phyloP scores from a whole-genome alignment of 2,888 invertebrate genomes.

The Sepiola atlantica region DNA sequence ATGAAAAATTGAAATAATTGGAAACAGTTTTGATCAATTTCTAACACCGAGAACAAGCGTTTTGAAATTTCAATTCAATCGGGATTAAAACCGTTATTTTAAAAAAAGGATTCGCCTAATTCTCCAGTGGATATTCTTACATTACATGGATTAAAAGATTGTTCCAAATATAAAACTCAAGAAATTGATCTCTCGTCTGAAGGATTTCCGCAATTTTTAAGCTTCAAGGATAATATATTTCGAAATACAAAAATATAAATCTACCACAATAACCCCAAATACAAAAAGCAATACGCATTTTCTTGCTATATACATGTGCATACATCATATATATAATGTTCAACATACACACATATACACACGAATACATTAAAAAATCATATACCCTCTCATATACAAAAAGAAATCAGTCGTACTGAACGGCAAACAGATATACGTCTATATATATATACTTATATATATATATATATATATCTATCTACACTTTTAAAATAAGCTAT shows the following conservation, averaged over 20 bases:
- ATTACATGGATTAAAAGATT: neutral
- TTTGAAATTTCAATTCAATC: neutral
- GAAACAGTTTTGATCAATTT: neutral
- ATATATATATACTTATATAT: neutral
- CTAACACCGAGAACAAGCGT: neutral
- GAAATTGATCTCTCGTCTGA: neutral
- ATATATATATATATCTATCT: neutral
- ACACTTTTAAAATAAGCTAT: neutral
- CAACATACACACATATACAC: neutral
- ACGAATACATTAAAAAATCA: neutral
- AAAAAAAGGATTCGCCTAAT: neutral
- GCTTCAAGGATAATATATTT: neutral
- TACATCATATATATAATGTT: neutral
- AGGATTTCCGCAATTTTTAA: neutral
- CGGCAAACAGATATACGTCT: neutral
- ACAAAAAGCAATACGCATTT: neutral
- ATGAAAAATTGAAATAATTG: neutral
- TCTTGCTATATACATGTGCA: neutral
- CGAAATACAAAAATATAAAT: neutral
- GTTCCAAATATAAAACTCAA: neutral
- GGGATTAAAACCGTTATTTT: neutral
- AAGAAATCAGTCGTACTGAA: neutral
- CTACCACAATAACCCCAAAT: neutral
- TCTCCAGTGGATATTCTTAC: neutral
- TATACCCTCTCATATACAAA: neutral